Evolutionary conservation across 2,888 invertebrate species (phyloP).

Genomic region (Sphaerophoria rueppellii): DNA sequence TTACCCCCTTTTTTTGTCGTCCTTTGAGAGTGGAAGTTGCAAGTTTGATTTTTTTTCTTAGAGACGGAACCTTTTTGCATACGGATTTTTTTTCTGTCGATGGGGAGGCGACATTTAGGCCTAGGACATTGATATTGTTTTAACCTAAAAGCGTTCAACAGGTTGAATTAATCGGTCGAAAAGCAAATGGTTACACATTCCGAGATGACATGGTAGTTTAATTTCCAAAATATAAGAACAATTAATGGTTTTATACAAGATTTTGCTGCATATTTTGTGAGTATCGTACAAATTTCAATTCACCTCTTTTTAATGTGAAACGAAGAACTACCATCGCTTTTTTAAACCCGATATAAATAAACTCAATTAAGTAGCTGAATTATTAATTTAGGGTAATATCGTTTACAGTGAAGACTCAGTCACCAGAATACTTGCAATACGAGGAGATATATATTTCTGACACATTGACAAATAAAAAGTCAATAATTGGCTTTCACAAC

Average conservation of each 20-base stretch:
- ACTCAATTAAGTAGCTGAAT: neutral
- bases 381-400: neutral
- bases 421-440: neutral
- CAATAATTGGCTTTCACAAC: too few relatives aligned
- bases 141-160: conserved; percentile 1
- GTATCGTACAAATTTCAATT: neutral
- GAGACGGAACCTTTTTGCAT: conserved; percentile 22
- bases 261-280: neutral
- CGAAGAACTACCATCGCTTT: neutral
- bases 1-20: neutral
- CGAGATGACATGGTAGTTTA: neutral
- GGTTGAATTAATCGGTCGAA: conserved; percentile 4
- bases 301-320: neutral
- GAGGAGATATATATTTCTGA: neutral
- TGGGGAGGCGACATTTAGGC: conserved; percentile 5
- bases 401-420: neutral
- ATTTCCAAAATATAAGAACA: neutral
- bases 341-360: neutral
- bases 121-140: conserved; percentile 11
- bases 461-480: too few relatives aligned
- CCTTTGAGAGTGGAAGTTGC: conserved; percentile 19
- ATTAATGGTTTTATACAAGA: too few relatives aligned
- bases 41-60: conserved; percentile 23
- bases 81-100: neutral
- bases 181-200: neutral